A percentile compares a stretch with the other conserved stretches of the same genome.
Conservation (phyloP, 2,113 vertebrate genomes). For the Excalfactoria chinensis region DNA sequence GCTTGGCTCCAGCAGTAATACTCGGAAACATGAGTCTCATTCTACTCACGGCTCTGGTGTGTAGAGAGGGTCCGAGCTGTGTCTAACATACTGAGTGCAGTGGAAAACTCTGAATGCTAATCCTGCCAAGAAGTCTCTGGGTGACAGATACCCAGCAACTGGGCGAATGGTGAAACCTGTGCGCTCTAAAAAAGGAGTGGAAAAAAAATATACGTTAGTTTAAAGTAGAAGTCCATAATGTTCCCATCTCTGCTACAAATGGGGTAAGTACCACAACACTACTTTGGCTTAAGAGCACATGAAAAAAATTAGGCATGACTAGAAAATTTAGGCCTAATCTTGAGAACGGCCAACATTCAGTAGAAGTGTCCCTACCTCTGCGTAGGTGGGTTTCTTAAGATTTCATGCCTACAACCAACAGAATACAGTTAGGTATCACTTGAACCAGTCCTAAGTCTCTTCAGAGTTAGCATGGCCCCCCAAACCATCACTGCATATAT, state of each 20-base stretch:
- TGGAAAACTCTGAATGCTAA: conserved; percentile 98
- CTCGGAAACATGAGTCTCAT: neutral
- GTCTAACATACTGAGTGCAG: conserved; percentile 97
- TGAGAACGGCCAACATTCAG: neutral
- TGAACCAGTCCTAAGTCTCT: neutral
- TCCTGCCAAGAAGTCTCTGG: conserved; percentile 95
- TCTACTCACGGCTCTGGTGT: conserved; percentile 97
- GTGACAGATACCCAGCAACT: conserved; percentile 94
- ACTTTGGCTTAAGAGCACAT: neutral
- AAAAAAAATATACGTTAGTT: neutral
- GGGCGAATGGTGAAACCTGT: conserved; percentile 96
- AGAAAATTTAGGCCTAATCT: neutral
- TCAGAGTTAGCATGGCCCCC: neutral
- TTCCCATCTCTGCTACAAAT: neutral
- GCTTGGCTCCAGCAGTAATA: neutral
- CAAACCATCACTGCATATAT: neutral
- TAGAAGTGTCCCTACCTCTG: neutral
- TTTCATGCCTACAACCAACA: neutral
- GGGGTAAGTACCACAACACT: neutral
- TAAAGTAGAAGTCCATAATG: neutral
- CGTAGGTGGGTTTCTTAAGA: neutral
- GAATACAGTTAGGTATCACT: neutral
- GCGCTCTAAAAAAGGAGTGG: conserved; percentile 82
- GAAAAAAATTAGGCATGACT: neutral
- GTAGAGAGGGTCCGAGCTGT: conserved; percentile 96